phyloP scores from a whole-genome alignment of 1,140 invertebrate genomes.

The Ooceraea biroi region DNA sequence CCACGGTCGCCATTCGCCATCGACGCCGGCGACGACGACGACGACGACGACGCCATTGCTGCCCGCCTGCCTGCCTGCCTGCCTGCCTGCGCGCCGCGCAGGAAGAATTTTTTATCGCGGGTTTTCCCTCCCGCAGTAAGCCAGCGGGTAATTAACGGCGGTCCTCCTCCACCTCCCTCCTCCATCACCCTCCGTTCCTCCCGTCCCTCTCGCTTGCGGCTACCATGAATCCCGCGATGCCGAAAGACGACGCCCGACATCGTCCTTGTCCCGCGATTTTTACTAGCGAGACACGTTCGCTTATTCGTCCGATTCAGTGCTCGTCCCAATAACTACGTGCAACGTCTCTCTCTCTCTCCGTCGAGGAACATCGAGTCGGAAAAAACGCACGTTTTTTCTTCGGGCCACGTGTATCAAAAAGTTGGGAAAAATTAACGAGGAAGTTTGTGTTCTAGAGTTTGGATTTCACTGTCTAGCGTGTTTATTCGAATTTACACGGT shows the following conservation, averaged over 20 bases:
- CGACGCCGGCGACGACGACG: conserved; percentile 33
- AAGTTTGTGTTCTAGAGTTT: not conserved
- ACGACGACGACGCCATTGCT: conserved; percentile 33
- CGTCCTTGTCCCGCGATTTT: conserved; percentile 33
- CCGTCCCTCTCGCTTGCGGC: not conserved
- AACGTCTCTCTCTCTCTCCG: not conserved
- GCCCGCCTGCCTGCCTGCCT: not conserved
- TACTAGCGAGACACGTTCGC: not conserved
- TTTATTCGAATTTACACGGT: conserved; percentile 36
- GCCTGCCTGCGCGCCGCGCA: not conserved
- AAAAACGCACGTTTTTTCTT: not conserved
- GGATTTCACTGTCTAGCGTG: not conserved
- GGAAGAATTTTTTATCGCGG: conserved; percentile 69
- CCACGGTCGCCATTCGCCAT: conserved; percentile 59
- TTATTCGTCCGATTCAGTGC: conserved; percentile 3
- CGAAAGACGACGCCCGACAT: conserved; percentile 12
- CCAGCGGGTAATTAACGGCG: conserved; percentile 67
- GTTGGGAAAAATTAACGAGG: not conserved
- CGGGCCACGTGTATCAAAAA: conserved; percentile 7
- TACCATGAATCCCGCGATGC: not conserved
- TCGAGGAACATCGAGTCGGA: not conserved
- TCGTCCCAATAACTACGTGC: not conserved
- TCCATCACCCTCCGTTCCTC: not conserved
- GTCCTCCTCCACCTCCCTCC: not conserved
- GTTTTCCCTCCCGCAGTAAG: conserved; percentile 71